phyloP scores from a whole-genome alignment of 2,888 invertebrate genomes.

The Leucoptera coffeella region DNA sequence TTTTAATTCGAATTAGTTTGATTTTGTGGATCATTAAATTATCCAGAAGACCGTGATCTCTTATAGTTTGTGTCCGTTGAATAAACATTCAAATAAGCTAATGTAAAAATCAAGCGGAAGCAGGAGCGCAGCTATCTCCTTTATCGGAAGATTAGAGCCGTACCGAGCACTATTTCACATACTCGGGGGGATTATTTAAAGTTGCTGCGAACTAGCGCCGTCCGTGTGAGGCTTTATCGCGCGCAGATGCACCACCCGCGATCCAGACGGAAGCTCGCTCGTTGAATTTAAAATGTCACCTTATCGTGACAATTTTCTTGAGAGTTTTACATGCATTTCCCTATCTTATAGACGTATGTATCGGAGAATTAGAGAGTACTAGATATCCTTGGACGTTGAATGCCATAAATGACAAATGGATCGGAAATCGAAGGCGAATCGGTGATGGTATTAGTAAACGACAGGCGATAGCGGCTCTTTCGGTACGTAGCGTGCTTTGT shows the following conservation, averaged over 20 bases:
- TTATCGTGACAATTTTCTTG: neutral
- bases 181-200: constrained; percentile 24
- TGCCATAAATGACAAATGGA: neutral
- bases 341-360: too few relatives aligned
- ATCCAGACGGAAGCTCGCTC: constrained; percentile 5
- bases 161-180: constrained; percentile 21
- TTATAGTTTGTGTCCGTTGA: too few relatives aligned
- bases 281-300: constrained; percentile 5
- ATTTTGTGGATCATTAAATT: too few relatives aligned
- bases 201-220: constrained; percentile 15
- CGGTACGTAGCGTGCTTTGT: constrained; percentile 17
- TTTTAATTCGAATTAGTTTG: too few relatives aligned
- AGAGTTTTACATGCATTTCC: neutral
- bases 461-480: neutral
- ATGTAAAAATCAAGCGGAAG: too few relatives aligned
- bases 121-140: constrained; percentile 16
- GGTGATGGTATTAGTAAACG: neutral
- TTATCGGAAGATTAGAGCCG: constrained; percentile 25
- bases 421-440: neutral
- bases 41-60: too few relatives aligned
- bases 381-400: neutral
- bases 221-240: constrained; percentile 12
- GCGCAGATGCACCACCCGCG: constrained; percentile 11
- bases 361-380: neutral
- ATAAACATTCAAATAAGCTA: too few relatives aligned